Conservation (phyloP, 2,113 vertebrate species). For the Coturnix japonica region DNA sequence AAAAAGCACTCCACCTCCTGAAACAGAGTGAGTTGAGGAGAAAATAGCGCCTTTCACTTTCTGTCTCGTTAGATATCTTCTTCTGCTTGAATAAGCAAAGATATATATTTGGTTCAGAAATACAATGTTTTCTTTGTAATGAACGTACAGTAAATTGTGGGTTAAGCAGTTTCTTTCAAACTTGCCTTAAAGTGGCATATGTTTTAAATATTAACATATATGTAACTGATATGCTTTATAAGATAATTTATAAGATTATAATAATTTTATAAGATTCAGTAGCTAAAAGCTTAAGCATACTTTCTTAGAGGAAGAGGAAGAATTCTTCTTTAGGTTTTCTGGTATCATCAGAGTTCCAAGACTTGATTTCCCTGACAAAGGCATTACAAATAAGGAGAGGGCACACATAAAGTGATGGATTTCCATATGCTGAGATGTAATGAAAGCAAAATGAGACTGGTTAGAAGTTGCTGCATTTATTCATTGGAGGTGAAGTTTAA, state of each 20-base stretch:
- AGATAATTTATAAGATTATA: too few relatives aligned
- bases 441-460: slow-evolving; percentile 9
- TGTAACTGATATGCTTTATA: not conserved
- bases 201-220: not conserved
- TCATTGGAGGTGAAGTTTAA: slow-evolving; percentile 14
- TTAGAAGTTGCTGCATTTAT: slow-evolving; percentile 16
- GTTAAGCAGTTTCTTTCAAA: not conserved
- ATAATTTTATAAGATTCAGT: too few relatives aligned
- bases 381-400: slow-evolving; percentile 5
- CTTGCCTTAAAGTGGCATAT: not conserved
- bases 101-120: not conserved
- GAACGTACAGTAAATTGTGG: not conserved
- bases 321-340: slow-evolving; percentile 24
- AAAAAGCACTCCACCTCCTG: not conserved
- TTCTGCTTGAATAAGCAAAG: not conserved
- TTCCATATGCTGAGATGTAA: not conserved
- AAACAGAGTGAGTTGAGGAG: not conserved
- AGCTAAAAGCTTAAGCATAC: not conserved
- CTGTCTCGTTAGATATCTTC: not conserved
- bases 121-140: not conserved
- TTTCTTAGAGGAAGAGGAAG: not conserved
- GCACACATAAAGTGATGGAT: not conserved
- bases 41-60: not conserved
- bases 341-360: not conserved
- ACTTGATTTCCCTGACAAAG: slow-evolving; percentile 19